Percentiles rank a stretch among this genome's conserved stretches.
Conservation (phyloP, 1,140 invertebrate genomes). For the Homalodisca vitripennis region DNA sequence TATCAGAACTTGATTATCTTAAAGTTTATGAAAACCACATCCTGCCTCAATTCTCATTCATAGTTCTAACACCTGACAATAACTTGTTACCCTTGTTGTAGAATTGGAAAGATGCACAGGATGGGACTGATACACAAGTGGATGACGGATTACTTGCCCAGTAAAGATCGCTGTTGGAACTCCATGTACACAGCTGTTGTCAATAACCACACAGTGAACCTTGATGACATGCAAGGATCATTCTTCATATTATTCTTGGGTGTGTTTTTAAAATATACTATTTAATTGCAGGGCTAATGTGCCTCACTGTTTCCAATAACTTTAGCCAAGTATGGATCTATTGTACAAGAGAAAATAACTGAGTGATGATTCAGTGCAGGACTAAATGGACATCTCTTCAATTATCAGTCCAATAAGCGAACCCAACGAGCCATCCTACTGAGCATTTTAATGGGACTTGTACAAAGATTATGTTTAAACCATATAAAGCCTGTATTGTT, state of each 20-base stretch:
- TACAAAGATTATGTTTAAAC: no score
- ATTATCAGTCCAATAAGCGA: conserved; percentile 20
- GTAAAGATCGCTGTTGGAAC: conserved; percentile 74
- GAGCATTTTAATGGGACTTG: no score
- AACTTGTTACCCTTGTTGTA: no score
- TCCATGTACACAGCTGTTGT: conserved; percentile 58
- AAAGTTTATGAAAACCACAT: no score
- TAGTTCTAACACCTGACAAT: no score
- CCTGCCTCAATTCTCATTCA: no score
- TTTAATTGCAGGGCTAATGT: conserved; percentile 8
- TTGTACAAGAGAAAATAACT: conserved; percentile 2
- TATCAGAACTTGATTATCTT: no score
- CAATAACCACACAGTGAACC: conserved; percentile 79
- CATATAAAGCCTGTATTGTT: no score
- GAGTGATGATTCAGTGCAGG: conserved; percentile 8
- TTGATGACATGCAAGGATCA: conserved; percentile 87
- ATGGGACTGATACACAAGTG: conserved; percentile 83
- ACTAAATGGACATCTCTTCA: conserved; percentile 26
- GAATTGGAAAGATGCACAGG: conserved; percentile 75
- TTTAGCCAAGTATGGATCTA: background rate
- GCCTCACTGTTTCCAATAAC: conserved; percentile 22
- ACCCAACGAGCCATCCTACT: background rate
- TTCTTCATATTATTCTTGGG: conserved; percentile 79
- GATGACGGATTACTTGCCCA: conserved; percentile 72
- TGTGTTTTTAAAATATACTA: conserved; percentile 46